Conservation (phyloP, 2,113 vertebrate species). For the Trachemys scripta region DNA sequence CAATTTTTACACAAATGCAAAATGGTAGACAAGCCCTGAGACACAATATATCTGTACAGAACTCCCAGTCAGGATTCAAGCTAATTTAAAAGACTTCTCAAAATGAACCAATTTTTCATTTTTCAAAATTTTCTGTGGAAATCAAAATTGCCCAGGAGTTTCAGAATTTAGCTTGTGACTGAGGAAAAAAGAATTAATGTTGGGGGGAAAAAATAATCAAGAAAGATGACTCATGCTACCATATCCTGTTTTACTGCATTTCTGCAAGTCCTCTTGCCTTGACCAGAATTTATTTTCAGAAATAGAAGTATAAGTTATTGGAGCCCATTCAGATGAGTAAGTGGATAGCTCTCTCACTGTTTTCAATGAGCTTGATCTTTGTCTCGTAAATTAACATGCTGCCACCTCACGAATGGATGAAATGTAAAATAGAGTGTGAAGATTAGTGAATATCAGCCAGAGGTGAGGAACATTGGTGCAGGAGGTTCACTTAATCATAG, state of each 20-base stretch:
- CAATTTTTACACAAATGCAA: neutral
- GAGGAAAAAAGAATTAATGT: neutral
- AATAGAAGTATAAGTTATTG: conserved; percentile 10
- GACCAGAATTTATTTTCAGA: neutral
- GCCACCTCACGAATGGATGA: neutral
- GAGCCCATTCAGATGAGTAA: conserved; percentile 6
- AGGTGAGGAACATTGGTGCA: neutral
- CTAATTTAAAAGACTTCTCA: neutral
- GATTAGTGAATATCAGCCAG: neutral
- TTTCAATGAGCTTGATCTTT: neutral
- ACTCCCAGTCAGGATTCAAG: neutral
- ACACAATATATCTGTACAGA: neutral
- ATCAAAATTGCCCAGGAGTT: neutral
- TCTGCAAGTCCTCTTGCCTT: neutral
- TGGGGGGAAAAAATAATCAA: neutral
- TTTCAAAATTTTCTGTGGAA: neutral
- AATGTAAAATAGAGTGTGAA: neutral
- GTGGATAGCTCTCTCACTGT: neutral
- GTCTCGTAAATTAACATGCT: neutral
- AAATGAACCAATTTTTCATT: neutral
- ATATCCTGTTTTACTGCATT: neutral
- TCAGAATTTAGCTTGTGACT: neutral
- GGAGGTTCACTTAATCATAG: neutral
- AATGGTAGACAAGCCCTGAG: neutral
- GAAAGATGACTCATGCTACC: neutral